phyloP scores from a whole-genome alignment of 1,140 invertebrate species.

The Cotesia glomerata region DNA sequence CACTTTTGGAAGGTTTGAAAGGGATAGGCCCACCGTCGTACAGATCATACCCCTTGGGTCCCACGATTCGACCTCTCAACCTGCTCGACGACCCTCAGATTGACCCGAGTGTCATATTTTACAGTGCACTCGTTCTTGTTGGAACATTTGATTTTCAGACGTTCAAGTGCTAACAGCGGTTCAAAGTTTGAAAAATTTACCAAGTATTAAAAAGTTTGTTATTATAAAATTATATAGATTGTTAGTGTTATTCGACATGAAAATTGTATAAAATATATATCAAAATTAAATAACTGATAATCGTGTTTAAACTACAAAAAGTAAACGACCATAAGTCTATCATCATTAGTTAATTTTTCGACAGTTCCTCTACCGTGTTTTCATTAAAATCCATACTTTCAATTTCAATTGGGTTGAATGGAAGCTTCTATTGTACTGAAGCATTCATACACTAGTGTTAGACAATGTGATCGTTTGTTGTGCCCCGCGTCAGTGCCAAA shows the following conservation, averaged over 20 bases:
- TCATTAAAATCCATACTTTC: constrained; percentile 29
- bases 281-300: too few species aligned
- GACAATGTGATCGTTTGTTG: constrained; percentile 10
- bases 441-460: neutral
- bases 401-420: constrained; percentile 23
- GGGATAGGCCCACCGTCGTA: constrained; percentile 34
- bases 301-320: too few species aligned
- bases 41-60: constrained; percentile 27
- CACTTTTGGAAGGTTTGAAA: constrained; percentile 28
- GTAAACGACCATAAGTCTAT: constrained; percentile 10
- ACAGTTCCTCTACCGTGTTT: constrained; percentile 9
- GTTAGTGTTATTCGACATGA: too few species aligned
- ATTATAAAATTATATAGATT: too few species aligned
- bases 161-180: neutral
- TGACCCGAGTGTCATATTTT: constrained; percentile 26
- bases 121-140: neutral
- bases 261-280: too few species aligned
- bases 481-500: neutral
- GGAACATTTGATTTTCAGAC: constrained; percentile 4
- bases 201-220: neutral
- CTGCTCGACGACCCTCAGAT: constrained; percentile 32
- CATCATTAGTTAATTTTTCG: constrained; percentile 23
- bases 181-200: neutral
- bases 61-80: constrained; percentile 39
- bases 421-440: constrained; percentile 24